Evolutionary conservation across 2,888 invertebrate genomes (phyloP), one percentile per base, ranked within the genome.

Genomic region (Alsophila aescularia): DNA sequence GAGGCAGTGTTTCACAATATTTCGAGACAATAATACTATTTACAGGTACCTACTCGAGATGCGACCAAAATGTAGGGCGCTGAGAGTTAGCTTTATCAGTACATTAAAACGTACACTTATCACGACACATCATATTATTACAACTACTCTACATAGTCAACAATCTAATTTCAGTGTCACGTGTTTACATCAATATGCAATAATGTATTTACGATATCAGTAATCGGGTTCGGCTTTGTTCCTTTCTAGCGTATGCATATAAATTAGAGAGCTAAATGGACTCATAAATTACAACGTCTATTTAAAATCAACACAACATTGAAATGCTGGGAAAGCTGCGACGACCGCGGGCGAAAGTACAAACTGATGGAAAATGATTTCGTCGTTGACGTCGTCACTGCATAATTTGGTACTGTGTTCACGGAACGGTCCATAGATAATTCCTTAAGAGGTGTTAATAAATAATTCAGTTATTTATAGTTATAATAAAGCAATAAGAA

Each of bases 21-120:
- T 41, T 13, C n/a, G 21, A 54, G 45, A 45, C 36, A 41, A 47
- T 12, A 32, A 36, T 43, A 35, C 36, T 10, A 42, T 48, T 37
- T 31, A 35, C n/a, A 14, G 34, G 41, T 54, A 24, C 45, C 32
- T n/a, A n/a, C 34, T 47, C 50, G 35, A 41, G 50, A 51, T 51
- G 50, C 36, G 21, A 47, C 43, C 50, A 35, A 32, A 50, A 56
- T 37, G 40, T 56, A 14, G 50, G 32, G 10, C 55, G 37, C 13
- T 35, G 40, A 50, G 36, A 56, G n/a, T 56, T 56, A 56, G 45
- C 36, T 45, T 56, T 56, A 56, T 56, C 55, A 45, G 41, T 34
- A 45, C 41, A 37, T 45, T 56, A 51, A 47, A 18, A 24, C 45
- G 36, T 16, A 16, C 34, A 43, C 45, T 41, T 56, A 56, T 45